Percentiles rank a stretch among this genome's conserved stretches.
Evolutionary conservation across 2,888 invertebrate genomes (phyloP).

Genomic region (Drosophila sordidula): DNA sequence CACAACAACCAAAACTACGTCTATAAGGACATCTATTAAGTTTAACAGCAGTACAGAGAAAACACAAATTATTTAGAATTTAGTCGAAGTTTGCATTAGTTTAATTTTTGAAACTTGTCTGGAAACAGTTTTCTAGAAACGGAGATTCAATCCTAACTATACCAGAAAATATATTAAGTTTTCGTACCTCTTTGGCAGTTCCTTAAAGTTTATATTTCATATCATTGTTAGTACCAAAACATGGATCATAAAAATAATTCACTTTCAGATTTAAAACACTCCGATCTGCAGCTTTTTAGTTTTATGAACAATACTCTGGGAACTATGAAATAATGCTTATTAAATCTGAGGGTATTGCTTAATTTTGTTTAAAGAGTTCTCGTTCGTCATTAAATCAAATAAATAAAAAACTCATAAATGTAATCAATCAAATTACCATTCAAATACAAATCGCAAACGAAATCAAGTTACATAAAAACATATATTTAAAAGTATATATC

Average conservation of each 20-base stretch:
- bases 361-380: not conserved
- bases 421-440: slow-evolving; percentile 59
- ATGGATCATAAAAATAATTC: not conserved
- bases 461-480: slow-evolving; percentile 54
- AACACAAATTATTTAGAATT: slow-evolving; percentile 11
- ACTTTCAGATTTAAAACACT: too few species aligned
- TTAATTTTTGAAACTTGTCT: slow-evolving; percentile 5
- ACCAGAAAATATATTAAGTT: slow-evolving; percentile 2
- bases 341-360: not conserved
- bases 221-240: not conserved
- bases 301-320: not conserved
- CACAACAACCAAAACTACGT: slow-evolving; percentile 31
- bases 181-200: slow-evolving; percentile 9
- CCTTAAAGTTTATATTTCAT: not conserved
- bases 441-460: slow-evolving; percentile 31
- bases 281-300: not conserved
- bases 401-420: slow-evolving; percentile 42
- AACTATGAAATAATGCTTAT: not conserved
- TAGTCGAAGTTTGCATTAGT: slow-evolving; percentile 27
- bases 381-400: slow-evolving; percentile 46
- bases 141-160: not conserved
- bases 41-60: slow-evolving; percentile 17
- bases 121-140: not conserved
- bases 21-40: slow-evolving; percentile 15
- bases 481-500: slow-evolving; percentile 42